Conservation (phyloP, 2,888 invertebrate genomes). For the Protophormia terraenovae region DNA sequence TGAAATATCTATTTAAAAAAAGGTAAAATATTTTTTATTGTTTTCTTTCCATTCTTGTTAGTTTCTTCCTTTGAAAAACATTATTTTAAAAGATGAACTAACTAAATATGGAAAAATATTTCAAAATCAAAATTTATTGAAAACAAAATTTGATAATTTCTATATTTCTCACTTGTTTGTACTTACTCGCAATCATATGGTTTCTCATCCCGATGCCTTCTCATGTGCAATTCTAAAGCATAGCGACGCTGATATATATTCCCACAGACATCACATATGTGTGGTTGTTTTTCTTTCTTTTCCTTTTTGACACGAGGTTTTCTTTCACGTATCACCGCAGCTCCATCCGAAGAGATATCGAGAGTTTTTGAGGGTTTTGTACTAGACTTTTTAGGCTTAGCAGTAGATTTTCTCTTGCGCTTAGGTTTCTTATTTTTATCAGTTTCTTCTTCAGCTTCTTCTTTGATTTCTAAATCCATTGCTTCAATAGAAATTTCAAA, state of each 20-base stretch:
- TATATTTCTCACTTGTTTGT: not conserved
- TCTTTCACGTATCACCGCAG: constrained; percentile 66
- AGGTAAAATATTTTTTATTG: too few species aligned
- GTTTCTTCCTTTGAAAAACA: too few species aligned
- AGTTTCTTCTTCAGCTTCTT: not conserved
- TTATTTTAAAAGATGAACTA: too few species aligned
- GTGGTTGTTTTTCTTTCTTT: constrained; percentile 70
- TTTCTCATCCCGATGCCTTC: constrained; percentile 79
- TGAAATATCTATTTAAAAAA: too few species aligned
- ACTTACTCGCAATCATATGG: constrained; percentile 80
- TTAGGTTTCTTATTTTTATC: not conserved
- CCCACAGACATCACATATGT: constrained; percentile 80
- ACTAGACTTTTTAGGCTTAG: not conserved
- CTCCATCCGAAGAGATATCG: constrained; percentile 71
- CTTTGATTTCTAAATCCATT: not conserved
- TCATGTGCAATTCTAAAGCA: constrained; percentile 79
- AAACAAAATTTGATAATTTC: too few species aligned
- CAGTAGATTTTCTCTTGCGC: not conserved
- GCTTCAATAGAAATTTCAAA: not conserved
- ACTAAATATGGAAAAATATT: too few species aligned
- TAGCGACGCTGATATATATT: constrained; percentile 79
- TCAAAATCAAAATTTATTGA: too few species aligned
- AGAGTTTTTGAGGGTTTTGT: constrained; percentile 68
- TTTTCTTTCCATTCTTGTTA: too few species aligned
- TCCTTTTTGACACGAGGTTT: constrained; percentile 1